phyloP scores from a whole-genome alignment of 2,797 vertebrate genomes.

The Sebastes cheni region DNA sequence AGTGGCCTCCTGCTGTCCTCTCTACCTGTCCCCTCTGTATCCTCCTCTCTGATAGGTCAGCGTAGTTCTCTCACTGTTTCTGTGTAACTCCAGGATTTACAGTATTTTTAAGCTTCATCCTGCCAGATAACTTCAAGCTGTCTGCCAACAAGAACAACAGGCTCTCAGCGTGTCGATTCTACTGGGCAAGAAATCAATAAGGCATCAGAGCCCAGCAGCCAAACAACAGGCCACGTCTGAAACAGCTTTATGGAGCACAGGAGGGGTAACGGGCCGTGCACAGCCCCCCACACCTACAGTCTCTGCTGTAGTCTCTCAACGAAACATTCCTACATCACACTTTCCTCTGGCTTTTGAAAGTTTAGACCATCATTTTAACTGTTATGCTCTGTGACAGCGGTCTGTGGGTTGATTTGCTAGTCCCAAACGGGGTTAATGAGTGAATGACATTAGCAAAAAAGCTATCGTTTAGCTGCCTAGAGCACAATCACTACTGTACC shows the following conservation, averaged over 20 bases:
- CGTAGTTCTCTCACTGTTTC: not conserved
- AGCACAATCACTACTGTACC: no score
- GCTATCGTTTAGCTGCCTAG: no score
- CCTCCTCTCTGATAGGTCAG: not conserved
- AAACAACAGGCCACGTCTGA: not conserved
- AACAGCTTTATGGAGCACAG: not conserved
- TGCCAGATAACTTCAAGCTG: not conserved
- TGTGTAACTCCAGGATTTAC: not conserved
- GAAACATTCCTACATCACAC: not conserved
- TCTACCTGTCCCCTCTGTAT: not conserved
- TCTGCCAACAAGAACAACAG: not conserved
- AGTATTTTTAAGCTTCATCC: not conserved
- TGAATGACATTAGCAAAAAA: no score
- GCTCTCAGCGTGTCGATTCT: not conserved
- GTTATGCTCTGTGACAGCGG: not conserved
- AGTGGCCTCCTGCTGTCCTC: not conserved
- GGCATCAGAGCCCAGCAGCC: not conserved
- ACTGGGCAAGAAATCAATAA: conserved; percentile 13
- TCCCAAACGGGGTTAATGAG: no score
- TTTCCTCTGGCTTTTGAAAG: not conserved
- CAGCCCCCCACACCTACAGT: not conserved
- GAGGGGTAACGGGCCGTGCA: not conserved
- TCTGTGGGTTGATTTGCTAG: no score
- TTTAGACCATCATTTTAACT: not conserved
- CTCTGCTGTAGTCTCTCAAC: not conserved